These are phyloP conservation scores for Anoplopoma fimbria DNA, from an alignment of 2,113 vertebrate species.

Conservation along the genomic window DNA sequence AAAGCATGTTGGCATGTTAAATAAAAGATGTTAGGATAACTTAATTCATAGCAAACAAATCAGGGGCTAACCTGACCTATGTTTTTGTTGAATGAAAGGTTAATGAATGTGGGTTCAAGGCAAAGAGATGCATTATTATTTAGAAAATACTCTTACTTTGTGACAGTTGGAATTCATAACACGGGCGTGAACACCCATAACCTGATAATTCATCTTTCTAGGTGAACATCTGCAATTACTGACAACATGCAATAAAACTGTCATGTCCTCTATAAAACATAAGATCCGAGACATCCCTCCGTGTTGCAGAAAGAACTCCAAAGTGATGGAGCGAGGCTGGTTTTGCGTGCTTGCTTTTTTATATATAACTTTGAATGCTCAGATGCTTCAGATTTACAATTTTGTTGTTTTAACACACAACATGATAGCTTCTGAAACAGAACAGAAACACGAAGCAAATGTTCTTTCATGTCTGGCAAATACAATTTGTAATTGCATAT, in stretches of 20 bases:
- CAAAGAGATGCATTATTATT: background rate
- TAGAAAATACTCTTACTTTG: background rate
- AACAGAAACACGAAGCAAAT: constrained; percentile 49
- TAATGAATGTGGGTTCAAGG: background rate
- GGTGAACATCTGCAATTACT: constrained; percentile 33
- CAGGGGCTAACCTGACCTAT: background rate
- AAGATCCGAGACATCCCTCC: constrained; percentile 43
- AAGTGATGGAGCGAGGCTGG: constrained; percentile 51
- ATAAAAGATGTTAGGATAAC: background rate
- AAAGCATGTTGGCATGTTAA: background rate
- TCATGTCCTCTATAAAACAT: constrained; percentile 34
- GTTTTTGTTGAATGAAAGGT: constrained; percentile 4
- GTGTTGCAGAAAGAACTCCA: constrained; percentile 44
- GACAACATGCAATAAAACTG: constrained; percentile 43
- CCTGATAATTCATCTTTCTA: constrained; percentile 17
- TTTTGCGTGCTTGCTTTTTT: constrained; percentile 52
- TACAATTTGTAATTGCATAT: constrained; percentile 59
- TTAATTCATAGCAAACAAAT: background rate
- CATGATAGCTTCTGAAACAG: constrained; percentile 48
- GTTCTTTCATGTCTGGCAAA: constrained; percentile 50
- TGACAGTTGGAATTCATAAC: background rate
- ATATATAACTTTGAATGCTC: constrained; percentile 40
- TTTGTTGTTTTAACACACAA: constrained; percentile 34
- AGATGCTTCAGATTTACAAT: constrained; percentile 29
- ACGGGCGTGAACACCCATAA: background rate